A percentile compares a stretch with the other conserved stretches of the same genome.
Conservation (phyloP, 2,888 invertebrate genomes). For the Brachyptera putata region DNA sequence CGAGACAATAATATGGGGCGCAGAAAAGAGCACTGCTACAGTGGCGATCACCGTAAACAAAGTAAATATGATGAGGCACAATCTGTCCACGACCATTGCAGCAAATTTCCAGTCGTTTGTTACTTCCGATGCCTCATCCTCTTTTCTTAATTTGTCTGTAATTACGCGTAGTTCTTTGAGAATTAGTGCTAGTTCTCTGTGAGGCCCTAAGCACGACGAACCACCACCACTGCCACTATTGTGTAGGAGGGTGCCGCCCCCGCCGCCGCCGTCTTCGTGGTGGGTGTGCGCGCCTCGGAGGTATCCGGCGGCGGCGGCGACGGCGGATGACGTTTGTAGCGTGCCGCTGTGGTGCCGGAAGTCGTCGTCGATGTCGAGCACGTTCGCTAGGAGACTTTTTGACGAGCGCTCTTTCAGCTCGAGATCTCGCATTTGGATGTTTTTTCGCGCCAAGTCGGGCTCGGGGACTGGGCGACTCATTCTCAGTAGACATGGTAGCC, state of each 20-base stretch:
- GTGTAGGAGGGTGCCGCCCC: conserved; percentile 38
- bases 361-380: conserved; percentile 96
- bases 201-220: conserved; percentile 81
- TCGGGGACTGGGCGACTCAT: conserved; percentile 73
- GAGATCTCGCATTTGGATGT: conserved; percentile 75
- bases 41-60: conserved; percentile 96
- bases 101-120: conserved; percentile 99
- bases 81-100: conserved; percentile 99
- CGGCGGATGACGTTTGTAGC: conserved; percentile 54
- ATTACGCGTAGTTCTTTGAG: conserved; percentile 88
- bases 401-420: conserved; percentile 89
- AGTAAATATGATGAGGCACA: conserved; percentile 99
- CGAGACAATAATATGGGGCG: conserved; percentile 93
- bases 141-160: conserved; percentile 90
- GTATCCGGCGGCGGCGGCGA: conserved; percentile 38
- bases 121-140: conserved; percentile 90
- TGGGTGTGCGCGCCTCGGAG: conserved; percentile 41
- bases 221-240: conserved; percentile 68
- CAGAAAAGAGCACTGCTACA: conserved; percentile 93
- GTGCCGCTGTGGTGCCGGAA: conserved; percentile 70
- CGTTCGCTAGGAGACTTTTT: conserved; percentile 92
- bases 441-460: conserved; percentile 57
- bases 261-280: conserved; percentile 59
- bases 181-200: conserved; percentile 91
- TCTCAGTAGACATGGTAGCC: conserved; percentile 94